Evolutionary conservation across 2,888 invertebrate species (phyloP).

Genomic region (Globia sparganii): DNA sequence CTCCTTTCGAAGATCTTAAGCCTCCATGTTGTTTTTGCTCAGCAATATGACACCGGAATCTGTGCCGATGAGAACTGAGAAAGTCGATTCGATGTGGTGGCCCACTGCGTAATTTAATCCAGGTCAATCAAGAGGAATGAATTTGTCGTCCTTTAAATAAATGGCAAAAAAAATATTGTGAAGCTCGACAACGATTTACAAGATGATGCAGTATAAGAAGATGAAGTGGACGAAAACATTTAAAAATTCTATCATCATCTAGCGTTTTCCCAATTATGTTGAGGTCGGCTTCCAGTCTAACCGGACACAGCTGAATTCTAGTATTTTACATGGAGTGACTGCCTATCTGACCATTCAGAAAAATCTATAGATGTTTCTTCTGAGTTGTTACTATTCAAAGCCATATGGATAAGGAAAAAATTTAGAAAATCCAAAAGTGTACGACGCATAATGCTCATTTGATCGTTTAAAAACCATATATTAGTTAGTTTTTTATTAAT

Average conservation of each 20-base stretch:
- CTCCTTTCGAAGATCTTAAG: slow-evolving; percentile 28
- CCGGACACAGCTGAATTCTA: neutral
- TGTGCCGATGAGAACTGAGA: slow-evolving; percentile 74
- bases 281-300: neutral
- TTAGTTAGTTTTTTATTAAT: too few relatives aligned
- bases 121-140: slow-evolving; percentile 78
- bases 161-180: slow-evolving; percentile 49
- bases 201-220: neutral
- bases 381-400: neutral
- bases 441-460: too few relatives aligned
- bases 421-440: too few relatives aligned
- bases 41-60: slow-evolving; percentile 82
- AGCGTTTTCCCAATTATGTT: neutral
- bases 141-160: slow-evolving; percentile 78
- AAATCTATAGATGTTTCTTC: neutral
- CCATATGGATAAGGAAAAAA: neutral
- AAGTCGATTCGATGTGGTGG: slow-evolving; percentile 74
- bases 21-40: slow-evolving; percentile 60
- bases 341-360: neutral
- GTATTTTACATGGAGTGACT: neutral
- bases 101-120: slow-evolving; percentile 78
- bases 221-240: neutral
- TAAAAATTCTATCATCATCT: neutral
- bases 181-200: slow-evolving; percentile 17
- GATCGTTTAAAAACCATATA: too few relatives aligned